Evolutionary conservation across 1,140 invertebrate genomes (phyloP).

Genomic region (Leptinotarsa defecta): DNA sequence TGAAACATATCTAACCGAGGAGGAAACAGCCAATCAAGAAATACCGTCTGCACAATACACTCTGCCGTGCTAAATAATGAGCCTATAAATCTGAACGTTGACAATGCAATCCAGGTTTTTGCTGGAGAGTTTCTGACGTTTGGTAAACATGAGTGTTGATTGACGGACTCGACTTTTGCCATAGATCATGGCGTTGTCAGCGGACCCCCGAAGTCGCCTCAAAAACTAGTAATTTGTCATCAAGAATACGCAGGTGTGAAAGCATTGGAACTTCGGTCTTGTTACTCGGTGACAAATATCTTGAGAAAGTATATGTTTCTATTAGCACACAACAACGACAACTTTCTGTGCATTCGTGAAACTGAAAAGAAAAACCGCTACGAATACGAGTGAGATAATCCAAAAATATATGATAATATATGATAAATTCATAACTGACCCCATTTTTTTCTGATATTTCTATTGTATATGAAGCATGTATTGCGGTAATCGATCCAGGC

Average conservation of each 20-base stretch:
- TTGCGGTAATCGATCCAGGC: too few species aligned
- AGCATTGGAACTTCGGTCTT: too few species aligned
- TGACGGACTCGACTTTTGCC: slow-evolving; percentile 21
- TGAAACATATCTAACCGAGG: neutral
- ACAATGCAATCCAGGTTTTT: slow-evolving; percentile 5
- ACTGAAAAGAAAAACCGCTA: too few species aligned
- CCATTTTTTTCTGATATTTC: too few species aligned
- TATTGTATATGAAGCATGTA: too few species aligned
- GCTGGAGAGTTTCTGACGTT: neutral
- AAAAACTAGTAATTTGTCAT: slow-evolving; percentile 13
- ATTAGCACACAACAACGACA: too few species aligned
- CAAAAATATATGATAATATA: too few species aligned
- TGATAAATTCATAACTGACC: too few species aligned
- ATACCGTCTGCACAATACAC: neutral
- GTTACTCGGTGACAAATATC: too few species aligned
- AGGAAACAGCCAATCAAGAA: neutral
- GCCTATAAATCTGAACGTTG: neutral
- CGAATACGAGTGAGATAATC: too few species aligned
- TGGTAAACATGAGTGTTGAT: slow-evolving; percentile 34
- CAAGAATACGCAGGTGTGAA: neutral
- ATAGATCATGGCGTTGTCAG: slow-evolving; percentile 33
- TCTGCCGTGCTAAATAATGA: neutral
- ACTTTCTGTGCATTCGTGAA: too few species aligned
- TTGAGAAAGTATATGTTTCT: too few species aligned
- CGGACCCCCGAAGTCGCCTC: slow-evolving; percentile 19